Base-by-base conservation (phyloP, 2,888 invertebrate genomes). In the Yponomeuta plumbellus region DNA sequence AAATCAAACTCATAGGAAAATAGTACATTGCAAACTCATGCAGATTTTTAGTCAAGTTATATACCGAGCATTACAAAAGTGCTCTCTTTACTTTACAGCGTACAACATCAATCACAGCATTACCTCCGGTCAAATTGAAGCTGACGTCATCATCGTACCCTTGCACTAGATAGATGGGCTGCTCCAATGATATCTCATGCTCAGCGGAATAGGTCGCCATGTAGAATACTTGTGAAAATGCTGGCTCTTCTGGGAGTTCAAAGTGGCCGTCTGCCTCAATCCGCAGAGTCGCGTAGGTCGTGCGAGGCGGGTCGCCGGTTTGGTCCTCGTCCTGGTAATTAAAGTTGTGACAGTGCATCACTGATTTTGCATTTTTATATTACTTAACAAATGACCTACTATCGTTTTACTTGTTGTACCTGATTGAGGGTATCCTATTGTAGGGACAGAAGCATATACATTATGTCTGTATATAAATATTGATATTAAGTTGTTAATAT, bases 161-260 rank as follows among this genome's bases (percentile, higher is more conserved):
- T 71, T 81, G 81, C 40, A 69, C 72, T 23, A 91, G 72, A 21
- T 71, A 74, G 59, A 88, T 88, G 13, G 75, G 71, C 58, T 82
- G 74, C 23, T 76, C 73, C 10, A 70, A 61, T 13, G 23, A 23
- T n/a, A 81, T 66, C 59, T 74, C 71, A 66, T 83, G 71, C 20
- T 79, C 76, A 6, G 70, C 71, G 1, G 80, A 81, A 70, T 92
- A 93, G 26, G 76, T 76, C 11, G 85, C 92, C 34, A 80, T 74
- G 72, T 92, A 92, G 70, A 85, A 86, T 13, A 90, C 69, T 72
- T 83, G 73, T 1, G 80, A 75, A 75, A 93, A 93, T 22, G 84
- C 75, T 22, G 87, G 91, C 65, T 88, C 86, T 52, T 85, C 86
- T 0, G 92, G 90, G 56, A 91, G 76, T 73, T 83, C 78, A 69